Evolutionary conservation across 2,888 invertebrate genomes (phyloP), one percentile per base, ranked within the genome.

Genomic region (Fragum sueziense): DNA sequence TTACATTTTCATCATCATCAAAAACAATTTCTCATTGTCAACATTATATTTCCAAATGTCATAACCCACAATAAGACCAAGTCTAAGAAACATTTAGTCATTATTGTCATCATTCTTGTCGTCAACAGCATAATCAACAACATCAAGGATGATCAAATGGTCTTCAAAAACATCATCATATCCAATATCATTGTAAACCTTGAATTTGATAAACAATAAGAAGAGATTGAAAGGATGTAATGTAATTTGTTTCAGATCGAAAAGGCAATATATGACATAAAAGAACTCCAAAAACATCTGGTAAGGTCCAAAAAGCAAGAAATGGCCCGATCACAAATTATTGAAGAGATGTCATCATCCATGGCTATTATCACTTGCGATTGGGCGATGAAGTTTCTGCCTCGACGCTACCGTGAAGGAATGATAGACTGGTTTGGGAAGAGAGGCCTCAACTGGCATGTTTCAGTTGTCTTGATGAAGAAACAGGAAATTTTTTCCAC

Each of bases 341-440:
- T 71, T 25, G 17, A 59, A 20, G 57, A 71, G 6, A 51, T 71
- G 54, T 33, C 57, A 9, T n/a, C 6, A 57, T 22, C 27, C 20
- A 29, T 57, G n/a, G 59, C 57, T 9, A 52, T 71, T 14, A 31
- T 71, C 7, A 57, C 71, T 20, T 52, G 51, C 20, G 71, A 71
- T 57, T 71, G 71, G 71, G 71, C 71, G 3, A 71, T 71, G 71
- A 71, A 71, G 37, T 71, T 71, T 22, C 52, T 71, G n/a, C 71
- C 71, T 7, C 51, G 57, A 25, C 54, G 57, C 31, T 71, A 52
- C 22, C 14, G 71, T 22, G 71, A 71, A 34, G 71, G 52, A 29
- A 57, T n/a, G 11, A 37, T 62, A 22, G 74, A 74, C 33, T 74
- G 74, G 74, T 74, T 67, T 67, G 74, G 51, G 14, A 67, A 74